Percentiles rank a stretch among this genome's conserved stretches.
phyloP scores from a whole-genome alignment of 2,888 invertebrate genomes.

The Megastigmus dorsalis region DNA sequence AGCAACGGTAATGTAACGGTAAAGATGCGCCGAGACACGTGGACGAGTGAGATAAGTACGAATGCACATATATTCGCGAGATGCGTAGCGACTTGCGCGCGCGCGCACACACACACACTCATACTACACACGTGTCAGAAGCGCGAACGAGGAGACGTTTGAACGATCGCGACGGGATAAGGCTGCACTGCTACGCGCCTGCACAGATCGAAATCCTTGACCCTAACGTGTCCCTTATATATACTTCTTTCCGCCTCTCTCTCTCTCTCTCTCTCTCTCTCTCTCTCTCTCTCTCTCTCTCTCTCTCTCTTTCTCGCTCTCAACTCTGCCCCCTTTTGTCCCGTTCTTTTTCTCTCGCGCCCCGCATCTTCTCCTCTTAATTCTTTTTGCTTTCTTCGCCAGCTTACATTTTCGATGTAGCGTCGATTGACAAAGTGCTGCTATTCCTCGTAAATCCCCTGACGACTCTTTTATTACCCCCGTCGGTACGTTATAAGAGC shows the following conservation, averaged over 20 bases:
- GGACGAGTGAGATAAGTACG: conserved; percentile 26
- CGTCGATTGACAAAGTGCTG: conserved; percentile 14
- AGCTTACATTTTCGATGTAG: too few species aligned
- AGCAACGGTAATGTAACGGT: conserved; percentile 24
- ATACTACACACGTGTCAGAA: too few species aligned
- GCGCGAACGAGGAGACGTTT: too few species aligned
- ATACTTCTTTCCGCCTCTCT: too few species aligned
- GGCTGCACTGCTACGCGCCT: too few species aligned
- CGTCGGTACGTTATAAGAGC: not conserved
- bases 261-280: too few species aligned
- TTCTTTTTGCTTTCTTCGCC: not conserved
- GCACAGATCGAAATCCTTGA: too few species aligned
- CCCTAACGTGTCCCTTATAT: too few species aligned
- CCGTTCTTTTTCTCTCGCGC: not conserved
- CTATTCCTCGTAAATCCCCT: conserved; percentile 27
- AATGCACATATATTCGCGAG: conserved; percentile 11
- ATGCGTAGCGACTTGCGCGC: not conserved
- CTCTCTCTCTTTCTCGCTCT: too few species aligned
- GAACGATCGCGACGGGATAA: too few species aligned
- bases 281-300: too few species aligned
- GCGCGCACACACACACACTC: not conserved
- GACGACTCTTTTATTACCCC: conserved; percentile 21
- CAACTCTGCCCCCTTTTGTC: not conserved
- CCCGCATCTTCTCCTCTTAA: too few species aligned
- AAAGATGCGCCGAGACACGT: conserved; percentile 19